phyloP scores from a whole-genome alignment of 2,797 vertebrate species.

The Sphaeramia orbicularis region DNA sequence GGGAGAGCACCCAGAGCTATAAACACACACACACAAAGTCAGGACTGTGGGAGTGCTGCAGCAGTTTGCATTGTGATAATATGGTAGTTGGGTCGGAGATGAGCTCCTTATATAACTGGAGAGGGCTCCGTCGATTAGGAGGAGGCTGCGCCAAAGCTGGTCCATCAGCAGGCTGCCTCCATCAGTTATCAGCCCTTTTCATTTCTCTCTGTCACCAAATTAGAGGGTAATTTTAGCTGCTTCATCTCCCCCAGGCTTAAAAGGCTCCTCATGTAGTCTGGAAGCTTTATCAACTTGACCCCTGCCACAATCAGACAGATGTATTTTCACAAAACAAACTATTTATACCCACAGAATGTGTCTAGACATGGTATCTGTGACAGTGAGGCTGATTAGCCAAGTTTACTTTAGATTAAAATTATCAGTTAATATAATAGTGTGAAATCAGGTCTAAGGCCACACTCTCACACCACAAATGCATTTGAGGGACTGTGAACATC shows the following conservation, averaged over 20 bases:
- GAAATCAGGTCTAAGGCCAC: not conserved
- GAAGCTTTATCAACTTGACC: constrained; percentile 41
- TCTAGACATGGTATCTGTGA: constrained; percentile 11
- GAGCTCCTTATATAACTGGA: constrained; percentile 77
- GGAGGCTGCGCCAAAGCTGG: constrained; percentile 54
- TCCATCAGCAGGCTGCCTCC: constrained; percentile 62
- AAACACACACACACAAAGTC: constrained; percentile 39
- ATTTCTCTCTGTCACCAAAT: constrained; percentile 71
- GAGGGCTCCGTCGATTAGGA: constrained; percentile 54
- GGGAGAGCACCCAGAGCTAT: constrained; percentile 48
- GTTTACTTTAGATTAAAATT: not conserved
- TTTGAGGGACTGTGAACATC: not conserved
- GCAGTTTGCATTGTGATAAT: constrained; percentile 51
- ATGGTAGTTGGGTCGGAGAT: constrained; percentile 56
- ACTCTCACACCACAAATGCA: not conserved
- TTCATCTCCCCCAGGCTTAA: constrained; percentile 50
- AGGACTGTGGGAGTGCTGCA: constrained; percentile 52
- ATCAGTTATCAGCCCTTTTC: constrained; percentile 66
- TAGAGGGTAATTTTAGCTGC: constrained; percentile 74
- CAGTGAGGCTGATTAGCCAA: constrained; percentile 1
- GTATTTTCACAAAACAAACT: constrained; percentile 13
- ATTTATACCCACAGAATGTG: constrained; percentile 19
- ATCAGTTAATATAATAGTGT: not conserved
- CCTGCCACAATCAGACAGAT: constrained; percentile 17
- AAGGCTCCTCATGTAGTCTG: constrained; percentile 42